Evolutionary conservation across 2,113 vertebrate species (phyloP).

Genomic region (Corynorhinus townsendii): DNA sequence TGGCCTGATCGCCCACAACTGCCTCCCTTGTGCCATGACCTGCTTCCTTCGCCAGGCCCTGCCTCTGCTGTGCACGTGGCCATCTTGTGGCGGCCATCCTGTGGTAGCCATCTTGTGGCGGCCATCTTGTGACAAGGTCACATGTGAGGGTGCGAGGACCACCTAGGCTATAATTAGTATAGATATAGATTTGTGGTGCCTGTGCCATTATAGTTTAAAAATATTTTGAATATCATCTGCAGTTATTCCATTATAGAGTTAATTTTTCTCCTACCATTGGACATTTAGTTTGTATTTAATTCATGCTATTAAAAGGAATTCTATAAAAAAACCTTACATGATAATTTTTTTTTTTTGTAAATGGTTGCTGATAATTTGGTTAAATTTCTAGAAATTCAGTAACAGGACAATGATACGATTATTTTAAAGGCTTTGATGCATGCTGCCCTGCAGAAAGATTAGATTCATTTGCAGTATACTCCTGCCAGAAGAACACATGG

Average conservation of each 20-base stretch:
- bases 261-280: neutral
- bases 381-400: neutral
- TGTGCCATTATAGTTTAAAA: neutral
- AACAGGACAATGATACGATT: neutral
- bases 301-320: neutral
- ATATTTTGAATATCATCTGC: neutral
- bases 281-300: constrained; percentile 11
- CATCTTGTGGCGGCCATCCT: too few species aligned
- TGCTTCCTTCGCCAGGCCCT: too few species aligned
- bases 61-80: too few species aligned
- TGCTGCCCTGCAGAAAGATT: neutral
- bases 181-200: neutral
- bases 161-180: too few species aligned
- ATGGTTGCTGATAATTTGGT: neutral
- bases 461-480: neutral
- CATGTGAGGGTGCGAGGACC: too few species aligned
- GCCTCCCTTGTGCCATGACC: too few species aligned
- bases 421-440: neutral
- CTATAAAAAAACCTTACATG: neutral
- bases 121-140: too few species aligned
- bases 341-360: neutral
- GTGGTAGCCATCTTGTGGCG: too few species aligned
- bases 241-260: neutral
- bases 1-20: too few species aligned
- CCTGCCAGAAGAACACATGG: neutral